Conservation (phyloP, 1,140 invertebrate genomes). For the Heliconius hewitsoni region DNA sequence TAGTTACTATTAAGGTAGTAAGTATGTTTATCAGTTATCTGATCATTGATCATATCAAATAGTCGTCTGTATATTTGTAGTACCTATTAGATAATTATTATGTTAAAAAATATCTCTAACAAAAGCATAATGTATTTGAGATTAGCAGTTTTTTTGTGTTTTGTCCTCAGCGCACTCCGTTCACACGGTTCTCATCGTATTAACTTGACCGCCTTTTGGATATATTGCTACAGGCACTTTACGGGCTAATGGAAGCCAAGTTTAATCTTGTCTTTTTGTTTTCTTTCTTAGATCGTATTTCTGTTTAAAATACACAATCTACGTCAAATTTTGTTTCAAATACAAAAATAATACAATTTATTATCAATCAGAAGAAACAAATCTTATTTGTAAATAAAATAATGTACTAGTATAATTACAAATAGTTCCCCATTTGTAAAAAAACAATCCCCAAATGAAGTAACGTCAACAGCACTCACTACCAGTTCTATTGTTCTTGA, state of each 20-base stretch:
- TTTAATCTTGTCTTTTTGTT: not conserved
- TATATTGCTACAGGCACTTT: conserved; percentile 2
- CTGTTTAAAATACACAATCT: too few relatives aligned
- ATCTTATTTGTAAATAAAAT: too few relatives aligned
- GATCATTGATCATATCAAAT: not conserved
- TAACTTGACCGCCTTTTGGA: not conserved
- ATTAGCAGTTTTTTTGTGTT: not conserved
- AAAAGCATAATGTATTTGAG: not conserved
- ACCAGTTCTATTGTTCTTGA: not conserved
- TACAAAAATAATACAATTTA: too few relatives aligned
- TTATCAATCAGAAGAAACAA: too few relatives aligned
- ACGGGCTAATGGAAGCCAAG: conserved; percentile 1
- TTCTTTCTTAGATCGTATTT: not conserved
- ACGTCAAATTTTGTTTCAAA: too few relatives aligned
- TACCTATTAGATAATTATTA: not conserved
- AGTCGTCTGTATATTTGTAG: not conserved
- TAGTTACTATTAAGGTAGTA: too few relatives aligned
- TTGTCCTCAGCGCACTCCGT: not conserved
- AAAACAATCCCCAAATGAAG: too few relatives aligned
- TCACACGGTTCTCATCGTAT: conserved; percentile 1
- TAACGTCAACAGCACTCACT: not conserved
- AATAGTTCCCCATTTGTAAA: too few relatives aligned
- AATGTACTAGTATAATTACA: too few relatives aligned
- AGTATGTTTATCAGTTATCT: not conserved
- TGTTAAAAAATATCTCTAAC: not conserved